A percentile compares a stretch with the other conserved stretches of the same genome.
phyloP scores from a whole-genome alignment of 2,888 invertebrate genomes.

The Taphrorychus bicolor region DNA sequence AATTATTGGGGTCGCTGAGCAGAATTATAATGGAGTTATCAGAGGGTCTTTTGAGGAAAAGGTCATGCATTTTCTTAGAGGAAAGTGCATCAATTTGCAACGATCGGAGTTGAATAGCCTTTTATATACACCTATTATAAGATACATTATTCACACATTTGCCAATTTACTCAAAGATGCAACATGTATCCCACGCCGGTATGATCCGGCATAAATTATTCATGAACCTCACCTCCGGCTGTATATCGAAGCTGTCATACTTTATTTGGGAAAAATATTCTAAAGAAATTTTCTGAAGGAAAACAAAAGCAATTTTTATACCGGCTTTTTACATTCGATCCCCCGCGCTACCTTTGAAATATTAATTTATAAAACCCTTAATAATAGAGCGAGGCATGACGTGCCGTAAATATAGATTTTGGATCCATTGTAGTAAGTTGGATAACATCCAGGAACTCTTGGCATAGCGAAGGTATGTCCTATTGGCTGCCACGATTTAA shows the following conservation, averaged over 20 bases:
- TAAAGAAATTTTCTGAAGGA: slow-evolving; percentile 14
- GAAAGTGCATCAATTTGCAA: neutral
- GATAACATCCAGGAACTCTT: slow-evolving; percentile 4
- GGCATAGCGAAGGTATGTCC: neutral
- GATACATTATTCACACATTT: slow-evolving; percentile 30
- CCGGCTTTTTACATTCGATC: neutral
- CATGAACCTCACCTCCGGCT: slow-evolving; percentile 29
- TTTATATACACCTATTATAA: slow-evolving; percentile 10
- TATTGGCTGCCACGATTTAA: neutral
- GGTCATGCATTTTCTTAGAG: neutral
- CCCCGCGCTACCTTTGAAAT: neutral
- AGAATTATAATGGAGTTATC: slow-evolving; percentile 31
- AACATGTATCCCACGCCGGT: slow-evolving; percentile 30
- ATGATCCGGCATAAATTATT: slow-evolving; percentile 38
- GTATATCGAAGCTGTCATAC: slow-evolving; percentile 34
- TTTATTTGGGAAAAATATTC: slow-evolving; percentile 35
- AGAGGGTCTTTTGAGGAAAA: neutral
- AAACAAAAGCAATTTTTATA: slow-evolving; percentile 14
- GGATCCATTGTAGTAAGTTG: neutral
- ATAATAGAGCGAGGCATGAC: neutral
- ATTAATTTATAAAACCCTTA: slow-evolving; percentile 1
- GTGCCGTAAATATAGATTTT: neutral
- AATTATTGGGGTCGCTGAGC: slow-evolving; percentile 32
- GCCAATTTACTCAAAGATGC: slow-evolving; percentile 29
- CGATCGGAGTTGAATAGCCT: neutral